Evolutionary conservation across 92 coral and sea anemone species (phyloP), one percentile per base, ranked within the genome.

Genomic region (Siderastrea siderea): DNA sequence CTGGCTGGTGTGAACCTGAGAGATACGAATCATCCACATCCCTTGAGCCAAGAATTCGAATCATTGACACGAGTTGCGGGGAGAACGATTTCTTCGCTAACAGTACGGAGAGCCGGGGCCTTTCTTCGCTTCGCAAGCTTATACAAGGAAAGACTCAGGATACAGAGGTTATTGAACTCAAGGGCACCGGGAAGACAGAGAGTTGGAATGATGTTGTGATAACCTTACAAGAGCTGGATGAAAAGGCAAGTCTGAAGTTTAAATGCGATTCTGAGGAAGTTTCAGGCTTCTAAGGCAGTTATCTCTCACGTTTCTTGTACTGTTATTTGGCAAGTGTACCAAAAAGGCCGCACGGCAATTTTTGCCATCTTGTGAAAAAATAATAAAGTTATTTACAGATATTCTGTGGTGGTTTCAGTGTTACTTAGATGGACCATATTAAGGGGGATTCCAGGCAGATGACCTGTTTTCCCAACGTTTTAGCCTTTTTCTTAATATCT

Each of bases 41-140:
- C 55, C 51, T 51, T 13, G n/a, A 49, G 62, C 81, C 87, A 62
- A 84, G 70, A 74, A 84, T 84, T 73, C 73, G 68, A 54, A 64
- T 84, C 0, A 49, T 84, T 38, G 87, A 84, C 15, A 84, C 16
- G 63, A 65, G 62, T 43, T 5, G 1, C 7, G 45, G 45, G 16
- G 87, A 73, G 14, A 61, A 26, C 14, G 80, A 74, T 47, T 49
- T 3, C n/a, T 4, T 55, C 5, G 5, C 60, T n/a, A 52, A 44
- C 66, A 17, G 11, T 44, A 19, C 45, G 0, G 86, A 70, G 48
- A 71, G 68, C 46, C 67, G 70, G 58, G 86, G 68, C 5, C n/a
- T 55, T 17, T 45, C 53, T 26, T 11, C 86, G 64, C 47, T 57
- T 4, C 78, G 78, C 16, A 71, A 82, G 43, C 47, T 82, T 57